Evolutionary conservation across 2,888 invertebrate genomes (phyloP), one percentile per base, ranked within the genome.

Genomic region (Spicauda simplicius): DNA sequence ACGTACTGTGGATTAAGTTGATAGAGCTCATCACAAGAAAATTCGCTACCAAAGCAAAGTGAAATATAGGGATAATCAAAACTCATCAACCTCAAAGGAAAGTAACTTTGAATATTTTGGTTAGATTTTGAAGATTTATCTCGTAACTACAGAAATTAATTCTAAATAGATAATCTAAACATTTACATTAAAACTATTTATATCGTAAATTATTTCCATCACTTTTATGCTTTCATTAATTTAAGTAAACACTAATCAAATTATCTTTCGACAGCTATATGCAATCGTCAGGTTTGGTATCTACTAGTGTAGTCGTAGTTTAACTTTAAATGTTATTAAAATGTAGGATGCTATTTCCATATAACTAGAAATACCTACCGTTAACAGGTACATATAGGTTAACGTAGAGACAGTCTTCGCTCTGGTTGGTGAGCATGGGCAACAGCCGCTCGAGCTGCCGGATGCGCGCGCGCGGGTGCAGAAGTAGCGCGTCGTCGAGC

Each of bases 371-470:
- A 30, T n/a, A 61, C 74, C 68, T 63, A 90, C 91, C 91, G 74
- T 81, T 95, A 79, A 97, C 95, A 72, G 99, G 99, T 74, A 98
- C 97, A 93, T 98, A 99, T 77, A 99, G 95, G 94, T 99, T 99
- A 85, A 99, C 96, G 89, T 98, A 98, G 79, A 99, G 96, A 88
- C 99, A 99, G 94, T 99, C 99, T 94, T 99, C 99, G 88, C 97
- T 98, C 94, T 99, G 98, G 86, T 98, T 97, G 80, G 96, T 95
- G 69, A 99, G 95, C 75, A 97, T 93, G 18, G 98, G 97, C 77
- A 97, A 90, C 76, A 99, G 93, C 72, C 97, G 96, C 82, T 97
- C 96, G 70, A 99, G 94, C 86, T 98, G 97, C 20, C 96, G 95
- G 73, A 98, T 96, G 64, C 98, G 95, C 60, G 97, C 97, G 70